phyloP scores from a whole-genome alignment of 1,140 invertebrate genomes.

The Aphis craccivora region DNA sequence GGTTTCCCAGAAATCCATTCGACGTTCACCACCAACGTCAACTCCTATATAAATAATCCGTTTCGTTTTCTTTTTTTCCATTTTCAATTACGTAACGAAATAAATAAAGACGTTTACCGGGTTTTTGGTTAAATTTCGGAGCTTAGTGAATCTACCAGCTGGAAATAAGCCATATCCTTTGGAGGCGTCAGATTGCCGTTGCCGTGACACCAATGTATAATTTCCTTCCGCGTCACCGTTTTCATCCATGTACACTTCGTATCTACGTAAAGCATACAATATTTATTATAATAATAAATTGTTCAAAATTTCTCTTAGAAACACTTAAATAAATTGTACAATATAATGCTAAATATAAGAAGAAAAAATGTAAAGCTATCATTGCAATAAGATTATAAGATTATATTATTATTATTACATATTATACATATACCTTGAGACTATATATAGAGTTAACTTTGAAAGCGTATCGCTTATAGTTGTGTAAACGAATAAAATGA shows the following conservation, averaged over 20 bases:
- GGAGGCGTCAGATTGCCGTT: constrained; percentile 63
- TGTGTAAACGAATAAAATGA: background rate
- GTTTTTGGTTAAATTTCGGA: constrained; percentile 65
- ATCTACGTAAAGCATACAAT: constrained; percentile 68
- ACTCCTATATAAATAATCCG: constrained; percentile 35
- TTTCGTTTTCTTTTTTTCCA: background rate
- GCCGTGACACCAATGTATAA: constrained; percentile 86
- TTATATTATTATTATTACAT: background rate
- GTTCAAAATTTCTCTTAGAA: background rate
- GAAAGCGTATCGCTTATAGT: background rate
- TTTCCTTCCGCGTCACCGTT: constrained; percentile 96
- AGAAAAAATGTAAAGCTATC: background rate
- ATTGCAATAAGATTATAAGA: background rate
- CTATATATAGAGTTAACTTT: background rate
- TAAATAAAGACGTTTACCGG: constrained; percentile 68
- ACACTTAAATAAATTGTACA: background rate
- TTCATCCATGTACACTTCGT: constrained; percentile 90
- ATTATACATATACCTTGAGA: no score
- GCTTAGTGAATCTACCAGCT: constrained; percentile 72
- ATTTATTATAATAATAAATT: background rate
- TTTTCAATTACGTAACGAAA: background rate
- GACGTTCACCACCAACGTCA: constrained; percentile 65
- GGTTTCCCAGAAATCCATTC: constrained; percentile 77
- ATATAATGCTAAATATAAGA: background rate
- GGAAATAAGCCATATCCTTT: constrained; percentile 78